Percentiles rank a stretch among this genome's conserved stretches.
These are phyloP conservation scores for Micromussa lordhowensis DNA, from an alignment of 92 coral and sea anemone species.

Conservation along the genomic window DNA sequence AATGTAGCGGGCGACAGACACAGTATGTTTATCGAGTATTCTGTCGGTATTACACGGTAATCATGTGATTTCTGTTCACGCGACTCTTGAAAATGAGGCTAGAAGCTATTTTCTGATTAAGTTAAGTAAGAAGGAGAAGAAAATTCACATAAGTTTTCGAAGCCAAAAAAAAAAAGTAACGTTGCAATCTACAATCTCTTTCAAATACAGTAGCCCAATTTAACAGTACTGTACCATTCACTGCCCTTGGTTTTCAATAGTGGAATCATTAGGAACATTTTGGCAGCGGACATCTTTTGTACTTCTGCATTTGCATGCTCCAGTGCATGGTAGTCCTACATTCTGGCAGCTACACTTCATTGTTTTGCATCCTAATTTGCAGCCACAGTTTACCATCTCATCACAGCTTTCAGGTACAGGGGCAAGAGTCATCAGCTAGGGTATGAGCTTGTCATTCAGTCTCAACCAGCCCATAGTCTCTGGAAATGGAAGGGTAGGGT, in stretches of 20 bases:
- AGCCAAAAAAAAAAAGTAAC: background rate
- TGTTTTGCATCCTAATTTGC: too few species aligned
- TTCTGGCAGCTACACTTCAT: background rate
- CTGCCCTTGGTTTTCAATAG: background rate
- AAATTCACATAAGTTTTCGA: background rate
- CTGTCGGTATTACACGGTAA: background rate
- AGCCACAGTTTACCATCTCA: too few species aligned
- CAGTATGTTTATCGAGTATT: background rate
- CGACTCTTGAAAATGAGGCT: background rate
- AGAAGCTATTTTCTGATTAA: background rate
- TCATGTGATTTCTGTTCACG: conserved; percentile 8
- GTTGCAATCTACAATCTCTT: background rate
- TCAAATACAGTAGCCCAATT: background rate
- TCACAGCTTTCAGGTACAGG: too few species aligned
- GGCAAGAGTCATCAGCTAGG: too few species aligned
- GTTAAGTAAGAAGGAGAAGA: background rate
- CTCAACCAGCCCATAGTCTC: too few species aligned
- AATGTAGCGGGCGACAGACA: background rate
- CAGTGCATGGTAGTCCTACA: background rate
- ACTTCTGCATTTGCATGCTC: conserved; percentile 22
- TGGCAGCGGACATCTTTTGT: background rate
- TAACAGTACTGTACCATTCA: conserved; percentile 9
- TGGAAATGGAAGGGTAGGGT: too few species aligned
- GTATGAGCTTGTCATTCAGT: too few species aligned
- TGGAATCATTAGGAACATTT: background rate